Conservation (phyloP, 2,113 vertebrate species). For the Stictonetta naevosa region DNA sequence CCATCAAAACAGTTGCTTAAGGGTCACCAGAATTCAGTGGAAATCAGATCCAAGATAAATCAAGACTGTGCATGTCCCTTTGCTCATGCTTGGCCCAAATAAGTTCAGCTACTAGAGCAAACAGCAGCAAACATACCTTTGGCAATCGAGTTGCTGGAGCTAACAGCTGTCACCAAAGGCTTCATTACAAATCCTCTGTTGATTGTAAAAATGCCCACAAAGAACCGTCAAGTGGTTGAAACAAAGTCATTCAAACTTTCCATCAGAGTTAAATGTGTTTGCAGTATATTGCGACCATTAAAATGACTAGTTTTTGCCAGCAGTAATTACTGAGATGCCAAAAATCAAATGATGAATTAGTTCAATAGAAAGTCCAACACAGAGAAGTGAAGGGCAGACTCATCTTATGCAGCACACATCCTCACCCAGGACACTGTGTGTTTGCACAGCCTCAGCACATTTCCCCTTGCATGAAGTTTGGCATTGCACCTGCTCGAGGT, state of each 20-base stretch:
- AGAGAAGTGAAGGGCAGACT: neutral
- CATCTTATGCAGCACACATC: fast-evolving
- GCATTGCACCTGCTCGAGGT: neutral
- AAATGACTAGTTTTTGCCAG: neutral
- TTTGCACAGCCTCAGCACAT: neutral
- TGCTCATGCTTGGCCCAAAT: neutral
- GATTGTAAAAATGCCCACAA: neutral
- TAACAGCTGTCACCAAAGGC: neutral
- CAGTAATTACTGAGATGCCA: constrained; percentile 42
- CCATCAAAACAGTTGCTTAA: neutral
- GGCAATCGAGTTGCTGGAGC: neutral
- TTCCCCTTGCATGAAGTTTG: fast-evolving
- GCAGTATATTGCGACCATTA: neutral
- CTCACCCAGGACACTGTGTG: fast-evolving
- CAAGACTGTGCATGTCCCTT: fast-evolving
- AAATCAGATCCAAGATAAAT: neutral
- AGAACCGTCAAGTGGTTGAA: neutral
- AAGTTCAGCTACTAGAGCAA: neutral
- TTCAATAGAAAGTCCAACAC: neutral
- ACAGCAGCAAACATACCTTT: neutral
- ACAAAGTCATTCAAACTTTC: constrained; percentile 11
- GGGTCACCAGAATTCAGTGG: neutral
- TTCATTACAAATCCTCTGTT: neutral
- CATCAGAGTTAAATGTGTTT: constrained; percentile 13
- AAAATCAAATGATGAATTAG: constrained; percentile 27